Base-by-base conservation (phyloP, 1,140 invertebrate genomes). In the Radopholus similis region DNA sequence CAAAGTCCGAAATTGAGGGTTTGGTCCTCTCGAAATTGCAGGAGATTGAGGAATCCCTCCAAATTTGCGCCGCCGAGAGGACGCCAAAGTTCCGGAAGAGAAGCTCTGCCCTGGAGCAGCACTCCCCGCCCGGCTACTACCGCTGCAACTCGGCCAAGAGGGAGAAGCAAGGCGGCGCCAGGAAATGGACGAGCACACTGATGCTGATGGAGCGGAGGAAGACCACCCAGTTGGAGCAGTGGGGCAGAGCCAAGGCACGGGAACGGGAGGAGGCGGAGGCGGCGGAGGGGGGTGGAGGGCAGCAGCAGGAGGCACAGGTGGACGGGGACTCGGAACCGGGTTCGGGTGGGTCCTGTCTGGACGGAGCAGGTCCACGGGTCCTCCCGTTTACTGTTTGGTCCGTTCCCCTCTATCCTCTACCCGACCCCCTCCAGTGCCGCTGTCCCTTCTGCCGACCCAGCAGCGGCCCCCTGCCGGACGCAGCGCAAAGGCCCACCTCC, bases 21-120 rank as follows among this genome's bases (percentile, higher is more conserved):
- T 47, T 23, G n/a, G n/a, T 47, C 44, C 47, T 5, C 18, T 4
- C 21, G 40, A 18, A 47, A 40, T 34, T 34, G 32, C 26, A 62
- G 40, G 9, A 28, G 9, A 49, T 47, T 30, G 34, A 47, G 58
- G 49, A 62, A 26, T 6, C 15, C 2, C 9, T 18, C 28, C 53
- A 58, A 62, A 64, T 26, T 8, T 37, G 13, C 9, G 9, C n/a
- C n/a, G n/a, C 26, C 34, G 34, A 35, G 38, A 66, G 23, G 32
- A n/a, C 35, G 47, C 47, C 44, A 35, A 66, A 66, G 8, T 66
- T 30, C 38, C 32, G 30, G 13, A 66, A 66, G 56, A 62, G 54
- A 23, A 66, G 35, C 37, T 40, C 37, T 64, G 64, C 44, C 28
- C 28, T 38, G 60, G 35, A 23, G 44, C n/a, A n/a, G 44, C 47